Evolutionary conservation across 2,113 vertebrate genomes (phyloP), one percentile per base, ranked within the genome.

Genomic region (Gnathonemus echidnorhynchus): DNA sequence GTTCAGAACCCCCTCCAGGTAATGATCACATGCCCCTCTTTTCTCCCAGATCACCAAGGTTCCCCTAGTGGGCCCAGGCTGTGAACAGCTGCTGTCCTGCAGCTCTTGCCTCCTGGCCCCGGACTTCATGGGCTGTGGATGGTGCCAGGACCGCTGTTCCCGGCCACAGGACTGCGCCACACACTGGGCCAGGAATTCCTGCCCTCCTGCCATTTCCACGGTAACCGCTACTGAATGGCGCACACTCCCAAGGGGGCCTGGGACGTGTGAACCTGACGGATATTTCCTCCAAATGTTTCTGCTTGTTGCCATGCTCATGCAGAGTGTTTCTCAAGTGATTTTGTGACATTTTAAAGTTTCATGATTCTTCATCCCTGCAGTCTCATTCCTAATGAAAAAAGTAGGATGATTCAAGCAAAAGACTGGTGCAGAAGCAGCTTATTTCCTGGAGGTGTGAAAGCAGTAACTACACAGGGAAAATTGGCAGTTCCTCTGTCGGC

Each of bases 91-190:
- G 92, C 96, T 95, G 92, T 97, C 96, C 91, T 99, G 98, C 90
- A 97, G 96, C 91, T 97, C 97, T 27, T 99, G 98, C 91, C 95
- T 99, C 89, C 94, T 97, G n/a, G 96, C 97, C 0, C 97, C 98
- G 0, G 52, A 94, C 90, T 98, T 99, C 92, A 97, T 98, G 80
- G 96, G 95, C 35, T 99, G 98, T 1, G 98, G 97, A 90, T 99
- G 98, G 98, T 99, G 98, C 46, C 90, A 93, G 0, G 93, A 96
- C 88, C 96, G 90, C 58, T 99, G 98, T 92, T 95, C 96, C 56
- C 92, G 93, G 87, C 93, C 92, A 0, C 42, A 91, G 0, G 92
- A 97, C 85, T 99, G 98, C 53, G 90, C 42, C 0, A 62, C 94
- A 8, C 39, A 50, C 35, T 99, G 98, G 98, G 97, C 96, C 42